Percentiles rank a stretch among this genome's conserved stretches.
Conservation (phyloP, 2,797 vertebrate species). For the Allobates femoralis region DNA sequence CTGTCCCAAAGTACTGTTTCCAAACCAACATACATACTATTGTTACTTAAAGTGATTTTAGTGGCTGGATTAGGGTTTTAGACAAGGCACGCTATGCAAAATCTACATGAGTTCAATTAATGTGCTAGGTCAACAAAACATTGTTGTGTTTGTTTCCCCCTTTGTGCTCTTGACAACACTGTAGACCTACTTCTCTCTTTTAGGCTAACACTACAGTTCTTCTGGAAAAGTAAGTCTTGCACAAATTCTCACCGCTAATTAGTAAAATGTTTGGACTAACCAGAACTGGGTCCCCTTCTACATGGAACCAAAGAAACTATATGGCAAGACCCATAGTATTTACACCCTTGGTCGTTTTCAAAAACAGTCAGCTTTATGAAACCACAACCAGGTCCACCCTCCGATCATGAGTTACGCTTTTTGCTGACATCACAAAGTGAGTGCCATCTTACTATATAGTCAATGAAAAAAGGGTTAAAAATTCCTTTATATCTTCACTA, state of each 20-base stretch:
- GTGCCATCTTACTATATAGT: background rate
- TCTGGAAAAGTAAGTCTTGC: background rate
- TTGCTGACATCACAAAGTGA: background rate
- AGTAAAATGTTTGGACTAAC: background rate
- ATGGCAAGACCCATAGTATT: background rate
- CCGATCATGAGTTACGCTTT: background rate
- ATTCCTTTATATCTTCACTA: background rate
- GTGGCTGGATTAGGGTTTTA: too few species aligned
- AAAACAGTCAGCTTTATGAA: background rate
- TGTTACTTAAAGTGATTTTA: background rate
- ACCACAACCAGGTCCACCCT: background rate
- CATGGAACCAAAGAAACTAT: background rate
- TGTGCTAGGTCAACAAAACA: background rate
- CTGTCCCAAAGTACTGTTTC: background rate
- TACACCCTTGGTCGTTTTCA: background rate
- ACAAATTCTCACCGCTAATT: background rate
- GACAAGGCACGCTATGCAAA: background rate
- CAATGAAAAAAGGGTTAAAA: slow-evolving; percentile 5
- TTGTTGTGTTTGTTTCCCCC: background rate
- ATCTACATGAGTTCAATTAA: background rate
- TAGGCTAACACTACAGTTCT: background rate
- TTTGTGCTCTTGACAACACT: background rate
- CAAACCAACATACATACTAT: too few species aligned
- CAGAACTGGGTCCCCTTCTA: background rate
- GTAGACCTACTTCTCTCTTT: background rate